These are phyloP conservation scores for Epinephelus malabaricus DNA, from an alignment of 2,797 vertebrate species.

Conservation along the genomic window DNA sequence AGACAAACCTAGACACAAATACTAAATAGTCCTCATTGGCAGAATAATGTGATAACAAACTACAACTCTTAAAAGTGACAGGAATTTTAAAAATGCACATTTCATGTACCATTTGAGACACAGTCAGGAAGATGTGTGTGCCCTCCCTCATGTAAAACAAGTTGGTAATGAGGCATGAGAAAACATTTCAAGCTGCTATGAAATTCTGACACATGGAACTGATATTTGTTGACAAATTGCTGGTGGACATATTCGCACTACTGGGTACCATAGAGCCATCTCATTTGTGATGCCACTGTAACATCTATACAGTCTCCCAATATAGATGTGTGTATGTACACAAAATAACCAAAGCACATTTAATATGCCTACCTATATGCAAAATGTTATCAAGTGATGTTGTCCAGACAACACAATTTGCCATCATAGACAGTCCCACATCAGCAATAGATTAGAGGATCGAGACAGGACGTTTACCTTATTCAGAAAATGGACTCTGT, in stretches of 20 bases:
- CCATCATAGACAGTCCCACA: background rate
- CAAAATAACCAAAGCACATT: background rate
- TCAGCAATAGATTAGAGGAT: background rate
- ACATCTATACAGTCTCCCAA: background rate
- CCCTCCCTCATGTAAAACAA: constrained; percentile 33
- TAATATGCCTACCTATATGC: background rate
- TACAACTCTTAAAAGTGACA: constrained; percentile 22
- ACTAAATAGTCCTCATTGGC: background rate
- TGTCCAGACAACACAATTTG: background rate
- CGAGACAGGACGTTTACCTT: background rate
- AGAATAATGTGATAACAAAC: background rate
- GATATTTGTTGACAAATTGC: constrained; percentile 49
- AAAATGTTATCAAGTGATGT: background rate
- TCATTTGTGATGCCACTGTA: constrained; percentile 28
- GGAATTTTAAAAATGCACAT: constrained; percentile 23
- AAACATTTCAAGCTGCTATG: constrained; percentile 59
- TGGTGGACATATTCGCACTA: constrained; percentile 15
- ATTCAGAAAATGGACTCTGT: constrained; percentile 17
- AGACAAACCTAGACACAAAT: background rate
- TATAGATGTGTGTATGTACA: background rate
- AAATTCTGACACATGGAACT: constrained; percentile 49
- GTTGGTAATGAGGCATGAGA: constrained; percentile 54
- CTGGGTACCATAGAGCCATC: constrained; percentile 1
- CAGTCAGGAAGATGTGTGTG: constrained; percentile 14
- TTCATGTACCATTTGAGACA: constrained; percentile 33